Percentiles rank a stretch among this genome's conserved stretches.
Conservation (phyloP, 2,797 vertebrate species). For the Tokudaia muenninki region DNA sequence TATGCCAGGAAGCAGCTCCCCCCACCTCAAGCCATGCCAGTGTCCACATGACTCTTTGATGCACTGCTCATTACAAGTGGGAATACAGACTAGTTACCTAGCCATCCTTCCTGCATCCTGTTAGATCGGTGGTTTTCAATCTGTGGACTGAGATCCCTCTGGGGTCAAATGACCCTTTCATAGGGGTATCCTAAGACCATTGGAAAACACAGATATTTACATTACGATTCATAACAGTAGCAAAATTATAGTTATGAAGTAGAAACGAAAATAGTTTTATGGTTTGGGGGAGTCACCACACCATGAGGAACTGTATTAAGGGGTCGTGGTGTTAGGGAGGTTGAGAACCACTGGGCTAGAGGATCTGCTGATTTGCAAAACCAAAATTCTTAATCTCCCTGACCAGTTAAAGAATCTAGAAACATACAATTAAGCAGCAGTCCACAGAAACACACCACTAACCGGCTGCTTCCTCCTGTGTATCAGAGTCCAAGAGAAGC, state of each 20-base stretch:
- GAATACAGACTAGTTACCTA: background rate
- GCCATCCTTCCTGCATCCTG: background rate
- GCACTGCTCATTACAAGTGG: background rate
- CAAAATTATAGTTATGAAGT: background rate
- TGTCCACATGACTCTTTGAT: background rate
- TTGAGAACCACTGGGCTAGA: background rate
- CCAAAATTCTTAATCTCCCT: background rate
- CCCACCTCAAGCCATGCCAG: background rate
- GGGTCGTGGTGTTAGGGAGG: background rate
- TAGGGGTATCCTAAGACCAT: background rate
- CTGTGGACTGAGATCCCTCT: background rate
- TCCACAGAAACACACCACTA: background rate
- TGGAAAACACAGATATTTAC: background rate
- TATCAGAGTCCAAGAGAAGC: background rate
- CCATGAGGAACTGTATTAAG: background rate
- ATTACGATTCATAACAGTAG: background rate
- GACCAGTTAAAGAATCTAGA: constrained; percentile 20
- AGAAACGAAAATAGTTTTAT: background rate
- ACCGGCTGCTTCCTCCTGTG: background rate
- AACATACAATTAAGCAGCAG: background rate
- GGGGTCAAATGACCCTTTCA: background rate
- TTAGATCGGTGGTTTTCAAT: background rate
- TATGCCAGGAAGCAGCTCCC: background rate
- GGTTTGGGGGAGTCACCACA: background rate
- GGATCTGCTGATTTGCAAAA: constrained; percentile 16